Evolutionary conservation across 2,888 invertebrate species (phyloP).

Genomic region (Monopis laevigella): DNA sequence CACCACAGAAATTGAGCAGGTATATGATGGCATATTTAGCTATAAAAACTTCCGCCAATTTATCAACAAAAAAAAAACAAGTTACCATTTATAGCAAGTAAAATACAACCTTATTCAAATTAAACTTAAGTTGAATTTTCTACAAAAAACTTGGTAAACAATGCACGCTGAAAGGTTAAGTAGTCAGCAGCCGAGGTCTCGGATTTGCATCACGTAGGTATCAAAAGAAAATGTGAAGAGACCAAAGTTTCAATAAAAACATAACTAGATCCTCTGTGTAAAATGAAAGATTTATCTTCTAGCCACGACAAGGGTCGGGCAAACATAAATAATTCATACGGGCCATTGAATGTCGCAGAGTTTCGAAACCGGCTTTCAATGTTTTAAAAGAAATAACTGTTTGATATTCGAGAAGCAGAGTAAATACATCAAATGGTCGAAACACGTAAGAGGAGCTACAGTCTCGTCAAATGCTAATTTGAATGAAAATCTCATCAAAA

Average conservation of each 20-base stretch:
- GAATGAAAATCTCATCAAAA: constrained; percentile 9
- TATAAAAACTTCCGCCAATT: constrained; percentile 3
- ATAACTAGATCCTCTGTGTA: constrained; percentile 42
- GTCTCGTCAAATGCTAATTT: constrained; percentile 8
- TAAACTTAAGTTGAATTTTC: not conserved
- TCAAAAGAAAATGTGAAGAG: constrained; percentile 20
- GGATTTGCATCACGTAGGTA: constrained; percentile 24
- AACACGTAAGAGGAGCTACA: constrained; percentile 15
- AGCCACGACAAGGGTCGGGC: constrained; percentile 27
- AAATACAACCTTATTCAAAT: not conserved
- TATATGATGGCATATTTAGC: not conserved
- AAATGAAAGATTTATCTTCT: constrained; percentile 50
- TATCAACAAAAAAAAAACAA: not conserved
- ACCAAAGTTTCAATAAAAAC: constrained; percentile 40
- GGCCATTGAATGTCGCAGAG: constrained; percentile 43
- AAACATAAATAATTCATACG: constrained; percentile 48
- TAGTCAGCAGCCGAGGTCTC: no score
- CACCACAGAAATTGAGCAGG: no score
- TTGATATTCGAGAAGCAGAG: constrained; percentile 30
- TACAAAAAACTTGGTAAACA: no score
- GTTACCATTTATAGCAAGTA: not conserved
- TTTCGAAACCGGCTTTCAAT: constrained; percentile 36
- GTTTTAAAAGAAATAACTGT: constrained; percentile 43
- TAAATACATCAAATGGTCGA: constrained; percentile 29
- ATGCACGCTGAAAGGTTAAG: not conserved